Base-by-base conservation (phyloP, 2,888 invertebrate genomes). In the Margaritifera margaritifera region DNA sequence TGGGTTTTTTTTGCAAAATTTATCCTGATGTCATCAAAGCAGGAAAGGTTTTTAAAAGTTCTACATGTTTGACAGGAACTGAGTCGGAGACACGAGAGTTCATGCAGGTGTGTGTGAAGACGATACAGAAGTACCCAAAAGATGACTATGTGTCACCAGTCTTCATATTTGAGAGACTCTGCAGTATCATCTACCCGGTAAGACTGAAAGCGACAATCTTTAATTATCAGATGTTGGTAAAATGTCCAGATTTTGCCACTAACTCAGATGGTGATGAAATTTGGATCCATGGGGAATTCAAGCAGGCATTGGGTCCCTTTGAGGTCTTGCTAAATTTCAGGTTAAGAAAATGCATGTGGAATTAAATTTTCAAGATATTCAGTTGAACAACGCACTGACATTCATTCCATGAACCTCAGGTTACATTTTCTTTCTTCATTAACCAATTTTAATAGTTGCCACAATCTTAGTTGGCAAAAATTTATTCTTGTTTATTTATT, bases 41-140 rank as follows among this genome's bases (percentile, higher is more conserved):
- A 42, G 15, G 42, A 42, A 42, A 15, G 42, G 42, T 42, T 42
- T 42, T 42, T n/a, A 3, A 24, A 57, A 52, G 31, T 55, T 22
- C 5, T 50, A 51, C 8, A 62, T 53, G 66, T 4, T 62, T 74
- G 72, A 4, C 74, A 92, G 96, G 97, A 15, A 98, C 97, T 0
- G 97, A 98, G 90, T 94, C 95, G 56, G 99, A 99, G 90, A 98
- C 98, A 0, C 95, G 95, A 62, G 96, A 97, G 72, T 99, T 99
- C 88, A 99, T 99, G 97, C 94, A 96, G 19, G 96, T 98, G 42
- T 97, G 98, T 88, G 96, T 99, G 27, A 95, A 98, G 90, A 98
- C 98, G 0, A 95, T 98, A 2, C 94, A 96, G 87, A 96, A 96
- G 85, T 92, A 91, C 84, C 95, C 95, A 62, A 92, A 94, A 51